phyloP scores from a whole-genome alignment of 2,797 vertebrate species.

The Hypotaenidia okinawae region DNA sequence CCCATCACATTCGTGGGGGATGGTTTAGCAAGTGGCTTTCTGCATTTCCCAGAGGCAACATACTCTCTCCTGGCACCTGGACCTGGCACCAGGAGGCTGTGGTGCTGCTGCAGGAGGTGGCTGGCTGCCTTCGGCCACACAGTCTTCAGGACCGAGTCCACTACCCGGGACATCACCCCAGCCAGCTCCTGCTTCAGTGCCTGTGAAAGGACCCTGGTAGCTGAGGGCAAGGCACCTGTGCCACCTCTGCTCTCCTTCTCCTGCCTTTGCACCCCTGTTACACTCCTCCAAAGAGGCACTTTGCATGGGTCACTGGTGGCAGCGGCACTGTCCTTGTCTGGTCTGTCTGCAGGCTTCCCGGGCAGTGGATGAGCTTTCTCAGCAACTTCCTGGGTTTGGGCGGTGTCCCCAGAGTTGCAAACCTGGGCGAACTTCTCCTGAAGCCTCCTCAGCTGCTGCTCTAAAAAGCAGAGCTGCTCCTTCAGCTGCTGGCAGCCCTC shows the following conservation, averaged over 20 bases:
- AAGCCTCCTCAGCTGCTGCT: constrained; percentile 85
- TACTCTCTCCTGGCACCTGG: constrained; percentile 29
- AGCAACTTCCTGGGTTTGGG: neutral
- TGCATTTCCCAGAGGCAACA: neutral
- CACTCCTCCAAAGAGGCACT: constrained; percentile 47
- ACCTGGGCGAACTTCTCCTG: constrained; percentile 87
- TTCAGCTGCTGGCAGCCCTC: constrained; percentile 85
- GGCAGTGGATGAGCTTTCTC: neutral
- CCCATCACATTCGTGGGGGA: neutral
- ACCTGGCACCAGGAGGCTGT: constrained; percentile 53
- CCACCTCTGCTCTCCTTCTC: constrained; percentile 45
- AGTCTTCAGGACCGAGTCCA: constrained; percentile 87
- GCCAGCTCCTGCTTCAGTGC: constrained; percentile 87
- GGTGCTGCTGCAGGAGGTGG: constrained; percentile 67
- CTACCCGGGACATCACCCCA: constrained; percentile 81
- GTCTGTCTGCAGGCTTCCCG: neutral
- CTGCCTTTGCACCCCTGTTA: neutral
- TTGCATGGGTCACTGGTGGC: neutral
- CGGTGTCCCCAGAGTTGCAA: constrained; percentile 72
- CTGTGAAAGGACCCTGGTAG: constrained; percentile 81
- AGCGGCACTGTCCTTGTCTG: neutral
- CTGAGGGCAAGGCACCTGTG: constrained; percentile 48
- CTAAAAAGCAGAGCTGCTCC: constrained; percentile 89
- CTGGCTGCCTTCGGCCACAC: constrained; percentile 72
- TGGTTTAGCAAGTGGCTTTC: constrained; percentile 23